Evolutionary conservation across 2,888 invertebrate genomes (phyloP).

Genomic region (Nezara viridula): DNA sequence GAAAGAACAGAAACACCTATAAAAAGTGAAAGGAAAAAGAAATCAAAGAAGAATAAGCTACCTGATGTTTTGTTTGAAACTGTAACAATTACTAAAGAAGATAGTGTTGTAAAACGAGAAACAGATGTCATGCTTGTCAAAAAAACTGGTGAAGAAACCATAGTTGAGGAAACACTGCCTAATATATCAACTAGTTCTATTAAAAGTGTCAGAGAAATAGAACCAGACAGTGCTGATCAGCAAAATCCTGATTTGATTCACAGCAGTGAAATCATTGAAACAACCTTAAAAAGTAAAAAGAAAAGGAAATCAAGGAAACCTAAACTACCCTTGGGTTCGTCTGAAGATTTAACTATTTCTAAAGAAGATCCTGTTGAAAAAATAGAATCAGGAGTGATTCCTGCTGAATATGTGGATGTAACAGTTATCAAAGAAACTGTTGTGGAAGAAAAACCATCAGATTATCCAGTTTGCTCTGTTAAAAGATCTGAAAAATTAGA

Average conservation of each 20-base stretch:
- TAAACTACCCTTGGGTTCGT: background rate
- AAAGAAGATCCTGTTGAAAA: background rate
- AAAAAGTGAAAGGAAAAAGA: conserved; percentile 18
- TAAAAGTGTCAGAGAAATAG: background rate
- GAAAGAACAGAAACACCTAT: background rate
- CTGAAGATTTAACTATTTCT: background rate
- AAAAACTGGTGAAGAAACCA: background rate
- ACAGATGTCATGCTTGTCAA: background rate
- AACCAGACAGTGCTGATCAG: background rate
- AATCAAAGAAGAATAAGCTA: conserved; percentile 3
- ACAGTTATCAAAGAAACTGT: background rate
- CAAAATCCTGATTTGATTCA: background rate
- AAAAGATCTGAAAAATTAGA: no score
- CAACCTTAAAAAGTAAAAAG: background rate
- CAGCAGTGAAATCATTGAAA: background rate
- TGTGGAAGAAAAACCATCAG: background rate
- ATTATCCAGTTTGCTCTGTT: background rate
- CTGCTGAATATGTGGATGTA: background rate
- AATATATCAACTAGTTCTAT: background rate
- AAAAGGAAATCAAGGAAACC: background rate
- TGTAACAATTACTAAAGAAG: background rate
- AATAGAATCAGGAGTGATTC: background rate
- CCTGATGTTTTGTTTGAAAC: background rate
- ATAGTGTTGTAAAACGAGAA: background rate
- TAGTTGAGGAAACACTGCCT: background rate